A percentile compares a stretch with the other conserved stretches of the same genome.
Conservation (phyloP, 2,888 invertebrate genomes). For the Lamellibrachia columna region DNA sequence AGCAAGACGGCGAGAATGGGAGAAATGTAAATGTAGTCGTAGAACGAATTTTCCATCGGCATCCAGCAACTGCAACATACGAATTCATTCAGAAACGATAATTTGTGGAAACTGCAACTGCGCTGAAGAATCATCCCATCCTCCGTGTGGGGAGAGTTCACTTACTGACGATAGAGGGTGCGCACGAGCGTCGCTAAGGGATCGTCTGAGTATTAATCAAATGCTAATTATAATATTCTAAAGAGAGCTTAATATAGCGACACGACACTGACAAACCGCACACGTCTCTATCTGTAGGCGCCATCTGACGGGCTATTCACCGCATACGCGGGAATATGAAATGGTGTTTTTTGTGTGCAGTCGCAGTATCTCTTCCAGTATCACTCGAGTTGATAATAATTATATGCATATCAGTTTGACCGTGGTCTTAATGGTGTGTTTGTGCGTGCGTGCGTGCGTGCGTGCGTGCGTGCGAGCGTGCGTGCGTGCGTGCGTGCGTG, state of each 20-base stretch:
- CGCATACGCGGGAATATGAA: neutral
- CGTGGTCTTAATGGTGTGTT: neutral
- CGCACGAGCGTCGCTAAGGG: neutral
- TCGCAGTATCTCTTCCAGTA: neutral
- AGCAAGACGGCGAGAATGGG: slow-evolving; percentile 84
- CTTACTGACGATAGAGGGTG: neutral
- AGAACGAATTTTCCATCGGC: slow-evolving; percentile 70
- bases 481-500: neutral
- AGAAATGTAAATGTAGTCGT: slow-evolving; percentile 84
- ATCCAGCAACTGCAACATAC: slow-evolving; percentile 51
- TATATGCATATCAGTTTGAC: neutral
- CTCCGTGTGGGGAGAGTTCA: neutral
- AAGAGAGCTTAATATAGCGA: neutral
- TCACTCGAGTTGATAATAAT: neutral
- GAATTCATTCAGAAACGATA: neutral
- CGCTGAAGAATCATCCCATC: neutral
- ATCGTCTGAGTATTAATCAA: neutral
- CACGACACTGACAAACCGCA: neutral
- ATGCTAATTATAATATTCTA: neutral
- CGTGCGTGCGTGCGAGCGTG: neutral
- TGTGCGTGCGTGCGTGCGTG: neutral
- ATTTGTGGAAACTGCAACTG: neutral
- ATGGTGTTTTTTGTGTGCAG: neutral
- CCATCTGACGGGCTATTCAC: neutral
- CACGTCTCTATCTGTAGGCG: neutral